Evolutionary conservation across 2,888 invertebrate species (phyloP).

Genomic region (Agrotis clavis): DNA sequence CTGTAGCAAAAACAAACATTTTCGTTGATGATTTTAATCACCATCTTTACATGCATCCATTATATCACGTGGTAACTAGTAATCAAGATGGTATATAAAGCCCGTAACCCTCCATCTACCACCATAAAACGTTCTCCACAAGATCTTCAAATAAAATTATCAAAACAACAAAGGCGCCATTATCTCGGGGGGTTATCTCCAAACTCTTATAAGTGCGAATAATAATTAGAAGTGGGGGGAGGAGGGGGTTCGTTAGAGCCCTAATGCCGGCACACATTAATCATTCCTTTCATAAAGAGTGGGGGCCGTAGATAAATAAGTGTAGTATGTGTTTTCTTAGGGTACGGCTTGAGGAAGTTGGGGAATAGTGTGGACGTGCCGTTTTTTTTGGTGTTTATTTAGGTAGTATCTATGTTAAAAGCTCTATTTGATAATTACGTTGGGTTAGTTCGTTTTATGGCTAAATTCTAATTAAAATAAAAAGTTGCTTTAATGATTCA

Average conservation of each 20-base stretch:
- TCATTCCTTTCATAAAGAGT: slow-evolving; percentile 92
- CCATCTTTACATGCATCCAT: too few relatives aligned
- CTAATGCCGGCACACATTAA: slow-evolving; percentile 91
- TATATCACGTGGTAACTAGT: too few relatives aligned
- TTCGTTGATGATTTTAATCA: too few relatives aligned
- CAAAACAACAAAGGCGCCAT: slow-evolving; percentile 63
- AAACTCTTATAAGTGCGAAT: slow-evolving; percentile 90
- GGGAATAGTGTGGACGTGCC: slow-evolving; percentile 72
- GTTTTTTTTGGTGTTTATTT: background rate
- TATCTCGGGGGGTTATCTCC: slow-evolving; percentile 74
- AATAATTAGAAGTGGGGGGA: slow-evolving; percentile 84
- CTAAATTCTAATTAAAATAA: too few relatives aligned
- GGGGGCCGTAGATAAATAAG: slow-evolving; percentile 90
- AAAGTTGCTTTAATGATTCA: too few relatives aligned
- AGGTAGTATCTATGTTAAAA: too few relatives aligned
- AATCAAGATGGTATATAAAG: slow-evolving; percentile 2
- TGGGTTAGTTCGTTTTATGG: too few relatives aligned
- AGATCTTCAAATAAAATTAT: slow-evolving; percentile 65
- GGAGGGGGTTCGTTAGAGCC: slow-evolving; percentile 86
- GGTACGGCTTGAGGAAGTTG: slow-evolving; percentile 86
- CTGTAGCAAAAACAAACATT: too few relatives aligned
- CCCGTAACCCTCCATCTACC: background rate
- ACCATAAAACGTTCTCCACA: slow-evolving; percentile 23
- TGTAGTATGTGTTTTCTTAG: slow-evolving; percentile 91
- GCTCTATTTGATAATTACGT: too few relatives aligned